Evolutionary conservation across 1,140 invertebrate genomes (phyloP).

Genomic region (Drosophila bocqueti): DNA sequence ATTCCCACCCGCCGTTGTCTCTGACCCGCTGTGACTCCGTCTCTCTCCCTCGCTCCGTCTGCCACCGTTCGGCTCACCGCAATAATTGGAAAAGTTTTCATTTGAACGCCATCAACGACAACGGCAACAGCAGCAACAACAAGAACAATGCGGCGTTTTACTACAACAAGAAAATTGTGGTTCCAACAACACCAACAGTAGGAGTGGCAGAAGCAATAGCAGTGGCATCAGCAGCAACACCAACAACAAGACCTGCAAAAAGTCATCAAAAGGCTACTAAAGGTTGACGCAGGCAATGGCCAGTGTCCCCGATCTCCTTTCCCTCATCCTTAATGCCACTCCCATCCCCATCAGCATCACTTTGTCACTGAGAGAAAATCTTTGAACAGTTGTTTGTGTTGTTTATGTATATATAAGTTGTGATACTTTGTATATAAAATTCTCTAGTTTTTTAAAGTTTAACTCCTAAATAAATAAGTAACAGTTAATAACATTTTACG

Average conservation of each 20-base stretch:
- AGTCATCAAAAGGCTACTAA: slow-evolving; percentile 83
- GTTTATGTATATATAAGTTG: neutral
- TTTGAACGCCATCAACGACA: slow-evolving; percentile 82
- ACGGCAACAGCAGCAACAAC: slow-evolving; percentile 61
- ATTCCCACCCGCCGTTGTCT: slow-evolving; percentile 28
- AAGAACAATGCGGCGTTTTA: slow-evolving; percentile 77
- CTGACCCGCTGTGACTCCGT: slow-evolving; percentile 10
- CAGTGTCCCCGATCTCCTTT: slow-evolving; percentile 39
- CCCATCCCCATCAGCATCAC: slow-evolving; percentile 12
- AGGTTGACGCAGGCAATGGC: slow-evolving; percentile 77
- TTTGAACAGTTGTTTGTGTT: neutral
- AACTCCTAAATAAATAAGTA: too few species aligned
- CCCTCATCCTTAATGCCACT: neutral
- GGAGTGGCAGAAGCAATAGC: slow-evolving; percentile 1
- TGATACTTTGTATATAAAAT: neutral
- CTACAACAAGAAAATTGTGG: slow-evolving; percentile 71
- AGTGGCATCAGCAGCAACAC: slow-evolving; percentile 10
- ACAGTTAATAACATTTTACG: neutral
- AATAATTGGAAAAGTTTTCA: slow-evolving; percentile 84
- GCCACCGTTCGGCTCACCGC: slow-evolving; percentile 62
- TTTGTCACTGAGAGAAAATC: slow-evolving; percentile 8
- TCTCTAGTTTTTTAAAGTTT: neutral
- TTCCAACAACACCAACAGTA: slow-evolving; percentile 48
- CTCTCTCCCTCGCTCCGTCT: too few species aligned
- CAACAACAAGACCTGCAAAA: slow-evolving; percentile 51